These are phyloP conservation scores for Hippoglossus stenolepis DNA, from an alignment of 2,113 vertebrate species.

Conservation along the genomic window DNA sequence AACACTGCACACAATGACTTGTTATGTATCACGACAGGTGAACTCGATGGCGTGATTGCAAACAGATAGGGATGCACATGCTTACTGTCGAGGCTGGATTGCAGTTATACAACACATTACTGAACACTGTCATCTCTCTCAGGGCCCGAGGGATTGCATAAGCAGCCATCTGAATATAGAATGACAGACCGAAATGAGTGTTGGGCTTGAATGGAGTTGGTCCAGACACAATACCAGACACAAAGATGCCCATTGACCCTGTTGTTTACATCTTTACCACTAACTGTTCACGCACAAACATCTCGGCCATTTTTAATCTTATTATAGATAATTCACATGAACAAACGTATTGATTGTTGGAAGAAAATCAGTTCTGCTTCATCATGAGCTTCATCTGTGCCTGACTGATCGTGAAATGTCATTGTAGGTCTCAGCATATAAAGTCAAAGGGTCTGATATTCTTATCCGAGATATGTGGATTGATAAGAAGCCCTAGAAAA, in stretches of 20 bases:
- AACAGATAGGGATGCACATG: conserved; percentile 50
- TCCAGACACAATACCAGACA: conserved; percentile 40
- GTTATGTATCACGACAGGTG: conserved; percentile 47
- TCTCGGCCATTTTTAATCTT: background rate
- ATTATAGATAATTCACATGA: background rate
- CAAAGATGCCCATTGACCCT: conserved; percentile 17
- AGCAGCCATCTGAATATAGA: conserved; percentile 67
- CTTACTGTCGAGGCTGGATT: conserved; percentile 42
- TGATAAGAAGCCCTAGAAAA: background rate
- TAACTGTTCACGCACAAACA: background rate
- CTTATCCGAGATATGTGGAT: background rate
- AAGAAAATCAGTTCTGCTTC: background rate
- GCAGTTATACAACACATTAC: conserved; percentile 60
- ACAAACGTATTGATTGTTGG: background rate
- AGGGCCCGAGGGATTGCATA: conserved; percentile 62
- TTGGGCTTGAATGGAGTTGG: conserved; percentile 38
- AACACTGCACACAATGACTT: conserved; percentile 21
- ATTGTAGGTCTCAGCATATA: background rate
- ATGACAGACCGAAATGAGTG: conserved; percentile 49
- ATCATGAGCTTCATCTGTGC: background rate
- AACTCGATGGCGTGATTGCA: conserved; percentile 41
- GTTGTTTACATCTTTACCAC: conserved; percentile 27
- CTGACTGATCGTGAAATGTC: background rate
- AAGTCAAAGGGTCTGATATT: background rate
- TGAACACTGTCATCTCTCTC: conserved; percentile 32